Percentiles rank a stretch among this genome's conserved stretches.
Conservation (phyloP, 1,140 invertebrate species). For the Caerostris darwini region DNA sequence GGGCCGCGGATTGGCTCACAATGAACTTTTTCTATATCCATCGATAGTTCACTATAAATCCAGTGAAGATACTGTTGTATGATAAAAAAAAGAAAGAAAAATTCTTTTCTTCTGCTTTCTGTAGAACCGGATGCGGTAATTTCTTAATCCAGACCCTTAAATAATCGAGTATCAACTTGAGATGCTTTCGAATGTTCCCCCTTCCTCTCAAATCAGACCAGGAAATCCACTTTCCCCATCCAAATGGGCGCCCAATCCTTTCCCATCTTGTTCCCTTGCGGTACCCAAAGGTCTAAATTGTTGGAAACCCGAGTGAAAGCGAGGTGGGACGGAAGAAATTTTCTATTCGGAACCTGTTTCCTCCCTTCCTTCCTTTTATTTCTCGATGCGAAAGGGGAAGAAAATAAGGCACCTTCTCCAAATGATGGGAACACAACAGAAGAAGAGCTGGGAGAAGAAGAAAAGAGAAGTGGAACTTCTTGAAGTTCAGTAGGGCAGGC, state of each 20-base stretch:
- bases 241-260: conserved; percentile 8
- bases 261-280: not conserved
- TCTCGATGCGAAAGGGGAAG: not conserved
- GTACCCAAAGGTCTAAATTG: not conserved
- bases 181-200: not conserved
- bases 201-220: not conserved
- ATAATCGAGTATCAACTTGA: not conserved
- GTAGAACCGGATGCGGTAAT: not conserved
- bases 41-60: too few species aligned
- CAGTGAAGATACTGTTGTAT: too few species aligned
- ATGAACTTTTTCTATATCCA: too few species aligned
- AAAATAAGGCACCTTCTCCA: not conserved
- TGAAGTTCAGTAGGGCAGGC: conserved; percentile 51
- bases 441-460: not conserved
- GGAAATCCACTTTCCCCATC: not conserved
- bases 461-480: conserved; percentile 48
- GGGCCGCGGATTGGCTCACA: too few species aligned
- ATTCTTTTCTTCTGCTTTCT: too few species aligned
- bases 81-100: too few species aligned
- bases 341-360: conserved; percentile 32
- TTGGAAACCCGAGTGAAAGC: conserved; percentile 12
- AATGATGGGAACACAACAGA: conserved; percentile 60
- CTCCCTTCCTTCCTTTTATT: conserved; percentile 37
- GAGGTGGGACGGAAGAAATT: not conserved
- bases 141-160: not conserved